Evolutionary conservation across 2,797 vertebrate species (phyloP), one percentile per base, ranked within the genome.

Genomic region (Muraenolepis orangiensis): DNA sequence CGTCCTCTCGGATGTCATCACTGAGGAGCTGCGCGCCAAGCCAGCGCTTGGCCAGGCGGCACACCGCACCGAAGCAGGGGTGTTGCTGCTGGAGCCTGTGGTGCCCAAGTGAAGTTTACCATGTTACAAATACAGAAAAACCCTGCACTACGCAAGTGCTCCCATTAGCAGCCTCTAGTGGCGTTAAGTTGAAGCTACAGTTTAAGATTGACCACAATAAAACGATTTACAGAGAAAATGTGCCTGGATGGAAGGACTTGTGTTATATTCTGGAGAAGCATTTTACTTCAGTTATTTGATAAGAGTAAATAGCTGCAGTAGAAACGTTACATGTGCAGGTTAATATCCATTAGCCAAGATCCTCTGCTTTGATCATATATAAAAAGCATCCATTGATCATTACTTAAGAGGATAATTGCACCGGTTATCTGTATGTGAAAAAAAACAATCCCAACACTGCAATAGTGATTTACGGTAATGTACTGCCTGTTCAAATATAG

Each of bases 21-120:
- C 94, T 93, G 79, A 99, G 92, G 64, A 99, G 94, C 85, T 99
- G 98, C 70, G 97, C 94, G 0, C 91, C 94, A 28, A 99, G 85
- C 98, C 98, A 99, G n/a, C 98, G 96, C 80, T 99, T 99, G 78
- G 93, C 94, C 76, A 99, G 90, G 26, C 98, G 96, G 72, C 95
- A 97, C 66, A 93, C 93, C 0, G 93, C 90, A 0, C 97, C 94
- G 0, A 97, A 99, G 81, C 94, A 95, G 0, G 94, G 90, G 77
- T 98, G 92, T 88, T 98, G 96, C 92, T 98, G 97, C 82, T 99
- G 98, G 38, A 99, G 94, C 69, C 98, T 99, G 81, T 10, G 11
- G 34, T 30, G 70, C 14, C 73, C 34, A 74, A 0, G 23, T n/a
- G 16, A 20, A n/a, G 51, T n/a, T 57, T 23, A 57, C 4, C 20